A percentile compares a stretch with the other conserved stretches of the same genome.
Evolutionary conservation across 2,113 vertebrate species (phyloP).

Genomic region (Pseudopodoces humilis): DNA sequence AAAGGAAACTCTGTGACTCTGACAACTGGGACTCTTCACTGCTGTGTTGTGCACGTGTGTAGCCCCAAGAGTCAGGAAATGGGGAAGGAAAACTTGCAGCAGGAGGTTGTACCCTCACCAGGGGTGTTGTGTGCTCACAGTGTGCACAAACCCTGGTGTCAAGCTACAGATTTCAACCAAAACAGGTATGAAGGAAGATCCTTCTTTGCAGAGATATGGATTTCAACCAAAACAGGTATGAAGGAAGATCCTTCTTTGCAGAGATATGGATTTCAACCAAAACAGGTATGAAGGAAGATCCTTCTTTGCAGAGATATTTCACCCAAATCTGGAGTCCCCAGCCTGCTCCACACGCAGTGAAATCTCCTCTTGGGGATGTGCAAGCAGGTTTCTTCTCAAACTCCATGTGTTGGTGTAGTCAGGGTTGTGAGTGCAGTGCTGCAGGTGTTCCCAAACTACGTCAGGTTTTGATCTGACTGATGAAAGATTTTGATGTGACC

Average conservation of each 20-base stretch:
- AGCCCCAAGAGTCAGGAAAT: neutral
- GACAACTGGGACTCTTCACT: neutral
- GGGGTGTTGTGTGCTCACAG: too few species aligned
- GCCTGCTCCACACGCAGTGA: rapidly evolving
- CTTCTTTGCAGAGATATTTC: neutral
- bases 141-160: neutral
- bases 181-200: neutral
- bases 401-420: neutral
- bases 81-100: neutral
- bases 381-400: neutral
- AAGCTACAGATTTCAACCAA: neutral
- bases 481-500: too few species aligned
- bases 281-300: too few species aligned
- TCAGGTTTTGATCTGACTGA: too few species aligned
- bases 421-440: neutral
- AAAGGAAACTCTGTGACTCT: neutral
- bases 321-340: neutral
- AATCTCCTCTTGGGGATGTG: neutral
- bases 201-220: too few species aligned
- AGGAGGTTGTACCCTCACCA: neutral
- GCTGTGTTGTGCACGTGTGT: too few species aligned
- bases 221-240: too few species aligned
- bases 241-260: too few species aligned
- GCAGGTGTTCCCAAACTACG: too few species aligned
- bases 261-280: too few species aligned